Evolutionary conservation across 2,888 invertebrate genomes (phyloP), one percentile per base, ranked within the genome.

Genomic region (Hirtodrosophila alboralis): DNA sequence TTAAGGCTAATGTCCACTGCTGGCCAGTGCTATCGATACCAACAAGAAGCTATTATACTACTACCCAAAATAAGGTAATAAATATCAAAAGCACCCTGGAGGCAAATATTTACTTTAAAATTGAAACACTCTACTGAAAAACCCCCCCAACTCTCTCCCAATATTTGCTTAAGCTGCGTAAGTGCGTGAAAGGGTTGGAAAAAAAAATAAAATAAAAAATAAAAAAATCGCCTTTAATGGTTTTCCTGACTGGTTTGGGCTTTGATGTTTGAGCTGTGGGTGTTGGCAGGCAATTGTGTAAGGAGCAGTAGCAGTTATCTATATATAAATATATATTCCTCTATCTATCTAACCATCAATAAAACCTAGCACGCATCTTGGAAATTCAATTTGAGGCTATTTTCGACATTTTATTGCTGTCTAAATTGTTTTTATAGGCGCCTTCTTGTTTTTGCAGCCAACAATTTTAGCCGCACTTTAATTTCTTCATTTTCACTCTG

Each of bases 61-160:
- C n/a, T 14, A 18, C 18, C 14, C 43, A 59, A 65, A 63, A 65
- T 69, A 75, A 73, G 74, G 80, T 76, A 86, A 88, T 88, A 88
- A 88, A 88, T 88, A 88, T 84, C 71, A 77, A 87, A 79, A 80
- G 87, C 84, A 86, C 88, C 88, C 88, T 86, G 68, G 88, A 87
- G 88, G 83, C 79, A 88, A 87, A 87, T 87, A 87, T 87, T 87
- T 87, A 76, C 87, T 80, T 76, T 72, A 84, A 85, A 86, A 84
- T 84, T 74, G 76, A 81, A 87, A 77, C 68, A 71, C 69, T 65
- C 66, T 43, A 10, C 27, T 33, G 12, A 14, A 3, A 18, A 23
- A 14, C 37, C 37, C 16, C 30, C 36, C 26, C 26, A 16, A 23
- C 18, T 18, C 37, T 27, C 48, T 13, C 33, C 9, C 54, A 62